A percentile compares a stretch with the other conserved stretches of the same genome.
Conservation (phyloP, 2,797 vertebrate genomes). For the Onychomys leucogaster region DNA sequence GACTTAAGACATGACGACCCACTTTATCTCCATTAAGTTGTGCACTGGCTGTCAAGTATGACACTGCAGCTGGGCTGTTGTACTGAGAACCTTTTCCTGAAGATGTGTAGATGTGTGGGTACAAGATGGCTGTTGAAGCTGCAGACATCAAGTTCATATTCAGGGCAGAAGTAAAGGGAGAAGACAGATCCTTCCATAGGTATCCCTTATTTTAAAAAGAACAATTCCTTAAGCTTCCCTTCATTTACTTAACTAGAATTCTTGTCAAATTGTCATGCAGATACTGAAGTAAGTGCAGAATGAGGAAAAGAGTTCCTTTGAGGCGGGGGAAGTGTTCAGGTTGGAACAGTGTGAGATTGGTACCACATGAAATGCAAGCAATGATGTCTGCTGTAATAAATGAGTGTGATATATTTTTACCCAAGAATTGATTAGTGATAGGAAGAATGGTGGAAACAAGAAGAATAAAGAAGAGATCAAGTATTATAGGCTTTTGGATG, state of each 20-base stretch:
- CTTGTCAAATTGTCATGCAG: background rate
- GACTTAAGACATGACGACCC: background rate
- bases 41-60: too few species aligned
- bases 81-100: background rate
- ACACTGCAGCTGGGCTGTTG: accelerated
- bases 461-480: background rate
- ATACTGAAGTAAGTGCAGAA: background rate
- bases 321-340: background rate
- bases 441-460: background rate
- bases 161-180: background rate
- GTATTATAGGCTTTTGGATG: background rate
- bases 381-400: background rate
- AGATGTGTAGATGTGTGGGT: background rate
- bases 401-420: background rate
- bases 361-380: background rate
- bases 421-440: background rate
- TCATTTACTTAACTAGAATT: background rate
- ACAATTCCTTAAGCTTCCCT: background rate
- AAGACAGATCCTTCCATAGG: accelerated
- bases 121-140: background rate
- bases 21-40: background rate
- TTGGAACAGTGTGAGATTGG: background rate
- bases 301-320: background rate
- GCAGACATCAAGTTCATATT: background rate
- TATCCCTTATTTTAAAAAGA: background rate